These are phyloP conservation scores for Luidia sarsii DNA, from an alignment of 53 echinoderm and acorn worm species.

Conservation along the genomic window DNA sequence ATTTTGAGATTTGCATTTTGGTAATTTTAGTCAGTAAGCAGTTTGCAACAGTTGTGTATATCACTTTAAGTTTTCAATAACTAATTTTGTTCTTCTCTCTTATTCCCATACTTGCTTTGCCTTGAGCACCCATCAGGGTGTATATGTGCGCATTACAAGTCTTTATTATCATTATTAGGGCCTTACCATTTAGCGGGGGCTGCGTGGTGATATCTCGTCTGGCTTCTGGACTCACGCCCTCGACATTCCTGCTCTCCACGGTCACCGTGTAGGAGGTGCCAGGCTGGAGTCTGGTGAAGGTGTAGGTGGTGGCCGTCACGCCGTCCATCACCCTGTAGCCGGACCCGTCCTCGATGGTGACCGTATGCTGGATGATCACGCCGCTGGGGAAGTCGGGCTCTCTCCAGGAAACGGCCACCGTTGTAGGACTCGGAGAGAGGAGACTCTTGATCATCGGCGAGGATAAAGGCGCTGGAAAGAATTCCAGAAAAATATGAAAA, in stretches of 20 bases:
- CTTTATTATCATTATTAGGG: too few relatives aligned
- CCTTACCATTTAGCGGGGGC: conserved; percentile 59
- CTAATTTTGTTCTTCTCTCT: too few relatives aligned
- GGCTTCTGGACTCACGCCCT: conserved; percentile 64
- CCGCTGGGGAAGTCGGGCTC: conserved; percentile 78
- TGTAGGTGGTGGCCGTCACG: not conserved
- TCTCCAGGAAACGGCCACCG: conserved; percentile 75
- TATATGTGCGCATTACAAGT: too few relatives aligned
- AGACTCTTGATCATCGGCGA: conserved; percentile 77
- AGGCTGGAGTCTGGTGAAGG: conserved; percentile 49
- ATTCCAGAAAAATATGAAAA: not conserved
- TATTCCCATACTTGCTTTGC: not conserved
- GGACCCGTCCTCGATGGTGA: conserved; percentile 28
- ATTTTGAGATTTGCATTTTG: too few relatives aligned
- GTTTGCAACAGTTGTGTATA: too few relatives aligned
- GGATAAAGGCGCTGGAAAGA: conserved; percentile 67
- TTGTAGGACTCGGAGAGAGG: conserved; percentile 68
- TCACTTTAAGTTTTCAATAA: too few relatives aligned
- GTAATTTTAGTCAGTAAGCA: too few relatives aligned
- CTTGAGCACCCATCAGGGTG: too few relatives aligned
- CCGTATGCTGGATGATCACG: conserved; percentile 57
- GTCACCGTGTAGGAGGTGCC: conserved; percentile 66
- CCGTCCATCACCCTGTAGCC: not conserved
- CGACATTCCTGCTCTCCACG: conserved; percentile 74
- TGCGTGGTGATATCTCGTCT: conserved; percentile 65